Evolutionary conservation across 1,140 invertebrate species (phyloP), one percentile per base, ranked within the genome.

Genomic region (Centruroides sculpturatus): DNA sequence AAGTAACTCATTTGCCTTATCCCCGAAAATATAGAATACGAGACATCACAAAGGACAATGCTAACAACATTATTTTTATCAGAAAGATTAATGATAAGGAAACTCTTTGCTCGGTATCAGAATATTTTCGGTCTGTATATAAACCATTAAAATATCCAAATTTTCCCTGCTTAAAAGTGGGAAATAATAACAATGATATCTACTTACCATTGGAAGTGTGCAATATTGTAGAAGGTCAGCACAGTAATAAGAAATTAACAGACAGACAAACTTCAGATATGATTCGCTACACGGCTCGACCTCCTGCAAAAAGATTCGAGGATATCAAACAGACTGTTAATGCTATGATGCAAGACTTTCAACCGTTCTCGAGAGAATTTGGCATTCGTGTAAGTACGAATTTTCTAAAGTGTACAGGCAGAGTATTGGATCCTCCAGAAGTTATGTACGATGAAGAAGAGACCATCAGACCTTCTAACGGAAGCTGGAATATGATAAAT

Each of bases 401-500:
- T 1, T 65, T 66, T 11, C 49, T 69, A 4, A 11, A 35, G 3
- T 41, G 70, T 3, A 55, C 62, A 46, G 69, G 69, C 10, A 51
- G 68, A 34, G 59, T 69, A 12, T 41, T 69, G 1, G 56, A 66
- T 47, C 8, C 61, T 4, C 68, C 68, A 13, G 61, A 36, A 11
- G 34, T 66, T 36, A 5, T 12, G 35, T 61, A 62, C 51, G 36
- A 56, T 36, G 60, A 55, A 41, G 51, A 52, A 7, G 3, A 51
- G 35, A 6, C n/a, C 23, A 54, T 56, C 10, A 59, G 47, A 55
- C 66, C 60, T 6, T 60, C 8, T 10, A 75, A 80, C 64, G 80
- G 81, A 50, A 78, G 79, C 9, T 82, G 80, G 81, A 78, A 82
- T 64, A 81, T 82, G 80, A 66, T 79, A 60, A 76, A 76, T 41